Evolutionary conservation across 2,797 vertebrate species (phyloP).

Genomic region (Halcyon chelicuti): DNA sequence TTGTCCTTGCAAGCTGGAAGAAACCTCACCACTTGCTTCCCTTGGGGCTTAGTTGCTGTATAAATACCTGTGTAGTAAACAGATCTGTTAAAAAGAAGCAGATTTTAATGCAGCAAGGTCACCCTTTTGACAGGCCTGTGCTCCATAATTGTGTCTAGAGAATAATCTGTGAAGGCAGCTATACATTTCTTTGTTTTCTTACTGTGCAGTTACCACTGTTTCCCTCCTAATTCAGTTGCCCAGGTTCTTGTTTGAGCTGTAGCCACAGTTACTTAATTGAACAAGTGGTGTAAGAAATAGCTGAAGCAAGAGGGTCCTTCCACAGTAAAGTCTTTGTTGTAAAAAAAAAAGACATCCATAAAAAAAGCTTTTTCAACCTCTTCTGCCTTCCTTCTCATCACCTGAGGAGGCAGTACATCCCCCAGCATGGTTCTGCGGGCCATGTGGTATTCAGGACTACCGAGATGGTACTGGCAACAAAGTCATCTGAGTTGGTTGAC

Average conservation of each 20-base stretch:
- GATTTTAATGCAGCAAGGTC: not conserved
- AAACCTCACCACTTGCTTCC: not conserved
- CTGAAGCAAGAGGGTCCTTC: not conserved
- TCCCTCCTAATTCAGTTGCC: not conserved
- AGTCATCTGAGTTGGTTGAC: not conserved
- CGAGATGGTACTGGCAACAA: not conserved
- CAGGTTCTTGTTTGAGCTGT: not conserved
- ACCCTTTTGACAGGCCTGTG: not conserved
- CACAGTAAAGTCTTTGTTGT: not conserved
- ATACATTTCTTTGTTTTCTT: not conserved
- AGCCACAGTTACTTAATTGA: not conserved
- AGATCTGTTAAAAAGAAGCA: constrained; percentile 1
- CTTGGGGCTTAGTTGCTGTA: not conserved
- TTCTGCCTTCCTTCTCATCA: not conserved
- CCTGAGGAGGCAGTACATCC: too few relatives aligned
- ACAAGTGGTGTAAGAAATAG: not conserved
- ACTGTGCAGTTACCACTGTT: not conserved
- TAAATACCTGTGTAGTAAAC: not conserved
- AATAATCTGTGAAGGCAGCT: not conserved
- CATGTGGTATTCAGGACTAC: not conserved
- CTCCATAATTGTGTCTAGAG: not conserved
- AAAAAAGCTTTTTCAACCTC: not conserved
- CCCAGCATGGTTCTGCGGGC: too few relatives aligned
- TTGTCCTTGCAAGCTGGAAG: not conserved
- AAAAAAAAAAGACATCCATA: not conserved